These are phyloP conservation scores for Lordiphosa fenestrarum DNA, from an alignment of 2,888 invertebrate species.

Conservation along the genomic window DNA sequence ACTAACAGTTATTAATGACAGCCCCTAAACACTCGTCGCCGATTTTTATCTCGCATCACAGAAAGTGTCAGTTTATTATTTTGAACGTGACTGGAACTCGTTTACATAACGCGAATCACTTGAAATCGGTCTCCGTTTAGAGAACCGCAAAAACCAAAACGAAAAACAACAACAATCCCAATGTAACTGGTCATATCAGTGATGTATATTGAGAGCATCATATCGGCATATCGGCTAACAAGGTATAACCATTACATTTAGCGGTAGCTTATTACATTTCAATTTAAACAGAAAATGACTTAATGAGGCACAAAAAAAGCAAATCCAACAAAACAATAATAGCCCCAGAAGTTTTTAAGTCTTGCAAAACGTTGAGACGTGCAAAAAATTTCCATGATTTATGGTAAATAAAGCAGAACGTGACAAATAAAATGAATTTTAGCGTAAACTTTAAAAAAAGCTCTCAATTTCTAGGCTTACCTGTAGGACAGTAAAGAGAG, in stretches of 20 bases:
- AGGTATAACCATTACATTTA: constrained; percentile 47
- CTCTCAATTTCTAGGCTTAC: constrained; percentile 80
- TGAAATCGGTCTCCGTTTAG: constrained; percentile 46
- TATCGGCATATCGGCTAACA: constrained; percentile 38
- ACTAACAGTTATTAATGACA: constrained; percentile 52
- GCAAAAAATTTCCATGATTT: constrained; percentile 48
- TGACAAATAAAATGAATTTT: constrained; percentile 44
- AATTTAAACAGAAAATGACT: constrained; percentile 23
- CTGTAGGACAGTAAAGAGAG: constrained; percentile 94
- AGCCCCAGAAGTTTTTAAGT: constrained; percentile 35
- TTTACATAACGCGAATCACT: constrained; percentile 63
- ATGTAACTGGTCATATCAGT: constrained; percentile 28
- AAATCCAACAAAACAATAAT: constrained; percentile 19
- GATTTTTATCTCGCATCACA: constrained; percentile 52
- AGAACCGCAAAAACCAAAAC: constrained; percentile 48
- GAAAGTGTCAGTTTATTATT: constrained; percentile 12
- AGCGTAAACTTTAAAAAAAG: constrained; percentile 14
- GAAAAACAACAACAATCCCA: constrained; percentile 16
- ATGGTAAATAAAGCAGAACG: constrained; percentile 48
- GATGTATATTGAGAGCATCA: constrained; percentile 17
- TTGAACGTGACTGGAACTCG: constrained; percentile 57
- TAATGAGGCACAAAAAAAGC: constrained; percentile 8
- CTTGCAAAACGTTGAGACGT: constrained; percentile 54
- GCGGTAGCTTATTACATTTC: constrained; percentile 39
- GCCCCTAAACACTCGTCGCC: constrained; percentile 53